Base-by-base conservation (phyloP, 2,888 invertebrate species). In the Hipparchia semele region DNA sequence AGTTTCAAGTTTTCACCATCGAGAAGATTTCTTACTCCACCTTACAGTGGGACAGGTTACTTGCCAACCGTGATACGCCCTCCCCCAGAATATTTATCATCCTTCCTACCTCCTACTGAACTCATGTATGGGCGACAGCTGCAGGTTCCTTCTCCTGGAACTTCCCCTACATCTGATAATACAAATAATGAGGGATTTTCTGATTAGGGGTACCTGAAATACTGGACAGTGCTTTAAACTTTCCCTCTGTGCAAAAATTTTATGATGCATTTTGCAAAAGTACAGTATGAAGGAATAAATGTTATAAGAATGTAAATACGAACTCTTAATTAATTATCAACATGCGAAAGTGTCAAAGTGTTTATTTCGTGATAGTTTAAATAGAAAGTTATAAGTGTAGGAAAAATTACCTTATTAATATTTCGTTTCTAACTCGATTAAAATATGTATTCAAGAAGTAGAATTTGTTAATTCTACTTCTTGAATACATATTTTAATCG, bases 41-140 rank as follows among this genome's bases (percentile, higher is more conserved):
- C 97, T 0, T 97, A 97, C 85, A 95, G 97, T 13, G 97, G 97
- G 5, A 97, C 97, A 0, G 97, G 97, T 0, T 98, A 97, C 84
- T 88, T 98, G 69, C 96, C 97, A 0, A 97, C 97, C 0, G 96
- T 98, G 39, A 96, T 97, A 76, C 84, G 90, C 76, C 94, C 91
- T 10, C 94, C 94, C n/a, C 94, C 94, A 0, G 94, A 94, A 66
- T 94, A 94, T 58, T 66, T 94, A 7, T 89, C 92, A 0, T 87
- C 91, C 0, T 94, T 94, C 74, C 83, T 94, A 84, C 93, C 94
- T 0, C 94, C 92, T 0, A 81, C 94, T 0, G 94, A 94, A 75
- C 83, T 94, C 81, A 89, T 94, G 87, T 92, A 94, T 68, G 91
- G 94, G 0, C 84, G 94, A 39, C 93, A 92, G 79, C 81, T 91